Evolutionary conservation across 2,113 vertebrate species (phyloP), one percentile per base, ranked within the genome.

Genomic region (Pteropus alecto): DNA sequence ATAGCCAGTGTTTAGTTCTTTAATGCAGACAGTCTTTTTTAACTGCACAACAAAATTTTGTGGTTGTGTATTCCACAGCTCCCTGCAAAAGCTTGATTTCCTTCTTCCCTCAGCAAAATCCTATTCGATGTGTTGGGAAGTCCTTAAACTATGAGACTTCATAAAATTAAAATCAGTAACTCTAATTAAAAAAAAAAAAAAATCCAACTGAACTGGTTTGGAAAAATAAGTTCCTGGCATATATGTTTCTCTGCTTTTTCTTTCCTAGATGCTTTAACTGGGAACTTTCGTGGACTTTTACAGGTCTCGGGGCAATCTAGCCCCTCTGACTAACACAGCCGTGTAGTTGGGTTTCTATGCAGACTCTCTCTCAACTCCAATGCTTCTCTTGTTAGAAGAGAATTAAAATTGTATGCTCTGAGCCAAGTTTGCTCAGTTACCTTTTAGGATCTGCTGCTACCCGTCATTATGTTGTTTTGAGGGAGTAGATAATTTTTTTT

Each of bases 71-170:
- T 63, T 79, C 89, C 74, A 58, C 14, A 60, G 33, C 46, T 71
- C 71, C 19, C 63, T 77, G 10, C 30, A 60, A 85, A 97, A 97
- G 48, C 38, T 93, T 83, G 18, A 79, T 85, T 81, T 73, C 43
- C 28, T 74, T 11, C 70, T 35, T 51, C 5, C 28, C 24, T 56
- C 9, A 16, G 38, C 35, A 92, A 94, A 90, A 93, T 15, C 21
- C 28, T 82, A 30, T 61, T 71, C 14, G 12, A 24, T 94, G 60
- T 68, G 63, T 46, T 51, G 24, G 38, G 51, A 70, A 61, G 28
- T 14, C 6, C 61, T 96, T 95, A 76, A 76, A 95, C 56, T 74
- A 56, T 73, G 19, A 71, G 19, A 67, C 6, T 35, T 92, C 35
- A 65, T 87, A 48, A 90, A 96, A 24, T 85, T 77, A 84, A 71